Evolutionary conservation across 2,797 vertebrate genomes (phyloP), one percentile per base, ranked within the genome.

Genomic region (Macropodus opercularis): DNA sequence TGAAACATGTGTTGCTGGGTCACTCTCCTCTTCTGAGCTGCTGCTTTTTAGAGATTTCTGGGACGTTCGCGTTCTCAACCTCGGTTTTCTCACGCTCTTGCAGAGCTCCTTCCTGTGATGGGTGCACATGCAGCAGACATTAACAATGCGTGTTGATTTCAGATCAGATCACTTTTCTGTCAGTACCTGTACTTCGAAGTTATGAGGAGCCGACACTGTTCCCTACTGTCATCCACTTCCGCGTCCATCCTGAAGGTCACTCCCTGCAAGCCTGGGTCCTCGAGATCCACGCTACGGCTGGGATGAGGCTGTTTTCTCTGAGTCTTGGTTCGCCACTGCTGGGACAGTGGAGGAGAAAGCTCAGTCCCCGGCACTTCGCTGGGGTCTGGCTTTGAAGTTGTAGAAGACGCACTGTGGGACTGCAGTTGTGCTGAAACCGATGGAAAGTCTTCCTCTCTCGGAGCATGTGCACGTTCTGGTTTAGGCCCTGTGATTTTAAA

Each of bases 241-340:
- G 94, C 80, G 48, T 90, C 83, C 87, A 98, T 94, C 66, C 87
- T 89, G 75, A 98, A 92, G 0, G 85, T 90, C 63, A 96, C 94
- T 2, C 96, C 96, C 57, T 90, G 86, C 58, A 97, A 93, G 6
- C 68, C 34, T 0, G 94, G 92, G 75, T 97, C 94, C 21, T 71
- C 42, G 36, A 87, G 74, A 46, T 94, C 90, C 0, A 84, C 88
- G 2, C 95, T 94, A 10, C 88, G 90, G 18, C 57, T 76, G 1
- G 96, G 95, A 21, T 69, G 61, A 1, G 46, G 69, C 75, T 95
- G 95, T 70, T 97, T 97, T 72, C 95, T 91, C 8, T 79, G 85
- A 3, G 80, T 87, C 61, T 83, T 91, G 31, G 67, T 69, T 75
- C 47, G 75, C 73, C 75, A 53, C 70, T 42, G 60, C 12, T 59